phyloP scores from a whole-genome alignment of 2,113 vertebrate species.

The Lonchura striata region DNA sequence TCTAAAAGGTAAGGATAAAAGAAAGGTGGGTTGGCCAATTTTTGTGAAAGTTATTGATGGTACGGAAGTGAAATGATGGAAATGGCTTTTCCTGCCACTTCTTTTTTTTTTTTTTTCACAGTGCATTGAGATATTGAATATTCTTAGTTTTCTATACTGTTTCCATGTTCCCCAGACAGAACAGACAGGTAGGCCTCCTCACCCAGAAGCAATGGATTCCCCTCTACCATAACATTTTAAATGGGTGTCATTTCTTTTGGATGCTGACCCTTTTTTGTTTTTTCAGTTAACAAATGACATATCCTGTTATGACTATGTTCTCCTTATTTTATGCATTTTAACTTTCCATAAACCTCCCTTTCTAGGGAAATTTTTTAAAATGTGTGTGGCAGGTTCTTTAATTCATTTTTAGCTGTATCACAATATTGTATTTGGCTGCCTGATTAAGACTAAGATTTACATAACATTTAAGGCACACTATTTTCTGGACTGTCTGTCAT shows the following conservation, averaged over 20 bases:
- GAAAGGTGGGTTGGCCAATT: not conserved
- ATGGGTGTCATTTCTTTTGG: not conserved
- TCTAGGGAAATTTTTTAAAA: constrained; percentile 1
- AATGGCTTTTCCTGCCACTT: not conserved
- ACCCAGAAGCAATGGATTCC: not conserved
- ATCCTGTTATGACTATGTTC: constrained; percentile 25
- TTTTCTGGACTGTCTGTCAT: constrained; percentile 62
- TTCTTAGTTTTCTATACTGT: not conserved
- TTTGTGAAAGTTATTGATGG: not conserved
- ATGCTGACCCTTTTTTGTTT: not conserved
- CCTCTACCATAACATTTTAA: not conserved
- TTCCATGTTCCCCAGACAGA: not conserved
- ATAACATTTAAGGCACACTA: constrained; percentile 48
- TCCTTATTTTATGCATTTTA: constrained; percentile 2
- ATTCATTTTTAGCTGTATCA: constrained; percentile 61
- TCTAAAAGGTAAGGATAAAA: not conserved
- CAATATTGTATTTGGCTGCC: constrained; percentile 68
- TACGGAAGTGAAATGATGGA: not conserved
- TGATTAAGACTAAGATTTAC: constrained; percentile 61
- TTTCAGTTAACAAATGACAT: constrained; percentile 31
- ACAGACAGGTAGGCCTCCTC: not conserved
- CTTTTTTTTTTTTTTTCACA: not conserved
- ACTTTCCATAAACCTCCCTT: constrained; percentile 59
- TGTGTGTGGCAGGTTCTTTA: constrained; percentile 23
- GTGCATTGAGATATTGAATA: not conserved